phyloP scores from a whole-genome alignment of 2,888 invertebrate genomes.

The Bedellia somnulentella region DNA sequence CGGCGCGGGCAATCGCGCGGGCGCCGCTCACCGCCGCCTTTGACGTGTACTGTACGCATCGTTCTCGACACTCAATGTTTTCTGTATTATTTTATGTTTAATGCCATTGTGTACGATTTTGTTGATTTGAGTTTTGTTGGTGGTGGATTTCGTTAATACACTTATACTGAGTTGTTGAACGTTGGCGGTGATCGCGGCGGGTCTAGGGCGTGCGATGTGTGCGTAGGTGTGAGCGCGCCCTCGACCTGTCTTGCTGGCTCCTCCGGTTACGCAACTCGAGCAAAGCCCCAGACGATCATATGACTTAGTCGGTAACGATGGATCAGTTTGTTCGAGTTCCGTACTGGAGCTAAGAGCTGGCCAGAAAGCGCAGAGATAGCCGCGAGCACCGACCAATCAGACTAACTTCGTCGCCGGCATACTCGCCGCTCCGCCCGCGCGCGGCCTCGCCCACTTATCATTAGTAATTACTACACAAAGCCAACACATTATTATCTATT shows the following conservation, averaged over 20 bases:
- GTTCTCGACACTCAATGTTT: conserved; percentile 56
- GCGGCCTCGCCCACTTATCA: conserved; percentile 13
- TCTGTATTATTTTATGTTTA: conserved; percentile 45
- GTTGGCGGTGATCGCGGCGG: conserved; percentile 1
- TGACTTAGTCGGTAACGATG: not conserved
- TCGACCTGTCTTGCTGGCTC: conserved; percentile 15
- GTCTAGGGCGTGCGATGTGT: conserved; percentile 27
- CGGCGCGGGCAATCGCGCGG: conserved; percentile 38
- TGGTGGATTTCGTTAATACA: conserved; percentile 62
- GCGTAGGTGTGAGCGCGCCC: conserved; percentile 36
- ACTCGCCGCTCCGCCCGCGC: conserved; percentile 9
- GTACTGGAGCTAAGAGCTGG: not conserved
- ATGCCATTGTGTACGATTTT: conserved; percentile 61
- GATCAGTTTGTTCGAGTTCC: not conserved
- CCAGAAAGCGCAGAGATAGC: not conserved
- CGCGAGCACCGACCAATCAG: not conserved
- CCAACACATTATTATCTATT: conserved; percentile 26
- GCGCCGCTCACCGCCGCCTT: conserved; percentile 50
- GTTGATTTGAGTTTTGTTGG: conserved; percentile 59
- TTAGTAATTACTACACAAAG: not conserved
- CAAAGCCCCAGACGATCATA: not conserved
- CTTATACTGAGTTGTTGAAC: conserved; percentile 21
- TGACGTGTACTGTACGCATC: conserved; percentile 48
- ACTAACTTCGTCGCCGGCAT: too few species aligned
- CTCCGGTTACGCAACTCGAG: not conserved